Evolutionary conservation across 2,888 invertebrate genomes (phyloP).

Genomic region (Oasisia sp.): DNA sequence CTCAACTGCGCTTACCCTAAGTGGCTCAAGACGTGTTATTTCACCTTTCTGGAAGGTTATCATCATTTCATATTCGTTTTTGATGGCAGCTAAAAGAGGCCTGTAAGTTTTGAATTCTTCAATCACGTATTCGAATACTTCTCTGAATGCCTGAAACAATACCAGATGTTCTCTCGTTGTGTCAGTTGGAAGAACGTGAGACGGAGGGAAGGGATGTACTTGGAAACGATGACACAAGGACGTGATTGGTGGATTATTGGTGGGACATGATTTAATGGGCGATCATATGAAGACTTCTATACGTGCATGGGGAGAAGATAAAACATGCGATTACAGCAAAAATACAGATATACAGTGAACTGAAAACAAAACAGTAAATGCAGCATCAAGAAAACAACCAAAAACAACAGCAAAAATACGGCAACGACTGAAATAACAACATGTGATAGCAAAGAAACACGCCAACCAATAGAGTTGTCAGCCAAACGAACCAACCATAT

Average conservation of each 20-base stretch:
- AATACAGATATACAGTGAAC: background rate
- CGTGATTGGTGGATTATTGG: background rate
- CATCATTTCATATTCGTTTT: conserved; percentile 66
- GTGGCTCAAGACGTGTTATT: conserved; percentile 61
- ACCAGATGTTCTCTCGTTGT: background rate
- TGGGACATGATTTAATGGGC: too few species aligned
- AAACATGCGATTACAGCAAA: background rate
- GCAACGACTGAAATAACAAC: too few species aligned
- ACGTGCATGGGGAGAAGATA: too few species aligned
- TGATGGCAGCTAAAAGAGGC: conserved; percentile 63
- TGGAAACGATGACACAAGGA: background rate
- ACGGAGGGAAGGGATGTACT: background rate
- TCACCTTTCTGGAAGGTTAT: conserved; percentile 59
- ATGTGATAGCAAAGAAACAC: background rate
- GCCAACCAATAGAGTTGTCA: background rate
- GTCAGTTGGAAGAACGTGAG: background rate
- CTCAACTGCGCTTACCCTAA: conserved; percentile 52
- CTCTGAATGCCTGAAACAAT: conserved; percentile 59
- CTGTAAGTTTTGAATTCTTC: conserved; percentile 66
- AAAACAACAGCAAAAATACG: background rate
- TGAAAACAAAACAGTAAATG: background rate
- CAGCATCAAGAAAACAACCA: background rate
- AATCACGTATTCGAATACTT: conserved; percentile 66
- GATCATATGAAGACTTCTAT: too few species aligned
- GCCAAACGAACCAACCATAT: background rate